Evolutionary conservation across 2,888 invertebrate species (phyloP).

Genomic region (Nephrotoma guestfalica): DNA sequence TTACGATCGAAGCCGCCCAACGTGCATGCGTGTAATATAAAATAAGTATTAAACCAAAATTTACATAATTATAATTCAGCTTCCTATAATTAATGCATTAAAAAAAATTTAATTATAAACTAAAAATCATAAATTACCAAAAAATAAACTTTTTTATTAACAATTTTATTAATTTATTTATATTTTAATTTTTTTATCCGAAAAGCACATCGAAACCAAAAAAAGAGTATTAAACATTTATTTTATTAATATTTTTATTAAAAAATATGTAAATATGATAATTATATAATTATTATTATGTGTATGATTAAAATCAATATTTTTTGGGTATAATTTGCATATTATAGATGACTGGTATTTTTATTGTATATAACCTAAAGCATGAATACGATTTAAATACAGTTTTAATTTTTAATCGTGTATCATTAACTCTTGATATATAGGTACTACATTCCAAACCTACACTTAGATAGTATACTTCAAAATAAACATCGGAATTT

Average conservation of each 20-base stretch:
- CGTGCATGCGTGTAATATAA: neutral
- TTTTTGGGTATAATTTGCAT: neutral
- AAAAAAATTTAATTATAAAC: neutral
- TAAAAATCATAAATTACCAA: neutral
- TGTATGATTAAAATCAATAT: neutral
- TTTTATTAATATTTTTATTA: neutral
- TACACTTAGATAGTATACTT: too few relatives aligned
- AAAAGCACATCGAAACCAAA: neutral
- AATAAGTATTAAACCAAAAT: neutral
- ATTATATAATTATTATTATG: neutral
- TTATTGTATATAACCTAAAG: neutral
- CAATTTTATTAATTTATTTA: neutral
- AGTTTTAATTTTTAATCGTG: neutral
- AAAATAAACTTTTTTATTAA: neutral
- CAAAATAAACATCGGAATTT: too few relatives aligned
- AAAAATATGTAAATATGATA: neutral
- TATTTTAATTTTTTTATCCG: neutral
- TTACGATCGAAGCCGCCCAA: neutral
- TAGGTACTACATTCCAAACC: neutral
- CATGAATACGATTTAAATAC: neutral
- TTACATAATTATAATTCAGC: neutral
- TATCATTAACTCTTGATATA: neutral
- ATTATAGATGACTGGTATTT: neutral
- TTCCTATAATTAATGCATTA: neutral
- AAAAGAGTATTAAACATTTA: neutral